Percentiles rank a stretch among this genome's conserved stretches.
phyloP scores from a whole-genome alignment of 2,113 vertebrate species.

The Ptychochromis oligacanthus region DNA sequence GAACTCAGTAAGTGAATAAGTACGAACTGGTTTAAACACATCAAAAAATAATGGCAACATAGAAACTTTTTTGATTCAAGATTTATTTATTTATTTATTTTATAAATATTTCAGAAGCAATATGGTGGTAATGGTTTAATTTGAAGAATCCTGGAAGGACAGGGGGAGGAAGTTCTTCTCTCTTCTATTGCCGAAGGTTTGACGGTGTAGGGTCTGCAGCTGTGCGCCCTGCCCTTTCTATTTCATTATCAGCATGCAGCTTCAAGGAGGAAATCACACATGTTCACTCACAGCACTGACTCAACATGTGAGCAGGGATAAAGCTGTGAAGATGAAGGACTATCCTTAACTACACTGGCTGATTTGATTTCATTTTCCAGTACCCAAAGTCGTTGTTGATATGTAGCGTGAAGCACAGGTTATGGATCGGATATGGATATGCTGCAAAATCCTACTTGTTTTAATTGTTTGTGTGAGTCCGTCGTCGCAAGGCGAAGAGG shows the following conservation, averaged over 20 bases:
- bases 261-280: not conserved
- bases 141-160: not conserved
- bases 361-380: not conserved
- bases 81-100: too few species aligned
- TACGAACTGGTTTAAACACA: not conserved
- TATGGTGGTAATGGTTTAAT: not conserved
- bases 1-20: not conserved
- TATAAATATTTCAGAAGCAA: not conserved
- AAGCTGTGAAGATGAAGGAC: not conserved
- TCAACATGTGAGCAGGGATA: constrained; percentile 46
- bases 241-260: not conserved
- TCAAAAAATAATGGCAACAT: too few species aligned
- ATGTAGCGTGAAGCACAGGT: constrained; percentile 48
- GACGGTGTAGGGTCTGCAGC: constrained; percentile 11
- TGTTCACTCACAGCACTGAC: not conserved
- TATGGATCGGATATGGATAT: constrained; percentile 62
- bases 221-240: constrained; percentile 49
- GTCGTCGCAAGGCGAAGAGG: constrained; percentile 65
- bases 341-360: not conserved
- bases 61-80: not conserved
- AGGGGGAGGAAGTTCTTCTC: not conserved
- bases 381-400: constrained; percentile 11
- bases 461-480: constrained; percentile 15
- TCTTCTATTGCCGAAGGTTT: not conserved
- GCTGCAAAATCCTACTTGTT: constrained; percentile 42